Percentiles rank a stretch among this genome's conserved stretches.
These are phyloP conservation scores for Campopleginae sp. DNA, from an alignment of 2,888 invertebrate species.

Conservation along the genomic window DNA sequence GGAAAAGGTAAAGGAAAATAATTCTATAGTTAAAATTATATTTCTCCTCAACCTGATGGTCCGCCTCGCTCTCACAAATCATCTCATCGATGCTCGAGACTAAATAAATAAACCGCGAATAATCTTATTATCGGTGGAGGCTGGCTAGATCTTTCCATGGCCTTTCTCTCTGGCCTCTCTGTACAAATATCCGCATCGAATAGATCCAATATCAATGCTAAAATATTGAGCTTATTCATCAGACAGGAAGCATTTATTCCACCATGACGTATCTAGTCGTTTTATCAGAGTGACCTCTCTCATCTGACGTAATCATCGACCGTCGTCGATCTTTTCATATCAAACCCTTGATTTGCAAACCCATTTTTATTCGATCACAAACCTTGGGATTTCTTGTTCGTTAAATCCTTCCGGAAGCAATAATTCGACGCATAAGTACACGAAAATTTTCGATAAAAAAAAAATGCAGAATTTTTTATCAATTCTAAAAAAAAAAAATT, in stretches of 20 bases:
- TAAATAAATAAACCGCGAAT: not conserved
- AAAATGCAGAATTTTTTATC: too few species aligned
- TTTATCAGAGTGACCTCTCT: not conserved
- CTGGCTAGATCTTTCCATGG: not conserved
- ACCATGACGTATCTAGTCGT: not conserved
- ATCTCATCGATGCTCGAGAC: not conserved
- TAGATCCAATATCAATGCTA: conserved; percentile 7
- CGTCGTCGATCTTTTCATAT: not conserved
- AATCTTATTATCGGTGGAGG: not conserved
- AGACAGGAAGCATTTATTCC: not conserved
- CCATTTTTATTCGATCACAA: too few species aligned
- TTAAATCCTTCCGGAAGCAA: too few species aligned
- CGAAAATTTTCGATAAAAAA: too few species aligned
- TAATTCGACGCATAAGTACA: too few species aligned
- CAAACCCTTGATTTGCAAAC: too few species aligned
- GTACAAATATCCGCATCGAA: not conserved
- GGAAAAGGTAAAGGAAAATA: too few species aligned
- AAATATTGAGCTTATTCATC: not conserved
- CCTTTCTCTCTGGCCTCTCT: not conserved
- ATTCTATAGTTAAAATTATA: not conserved
- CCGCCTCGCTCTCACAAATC: not conserved
- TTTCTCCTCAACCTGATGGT: not conserved
- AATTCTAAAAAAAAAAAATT: too few species aligned
- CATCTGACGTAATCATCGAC: not conserved
- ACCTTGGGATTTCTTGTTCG: too few species aligned